These are phyloP conservation scores for Calidris pugnax DNA, from an alignment of 2,113 vertebrate species.

Conservation along the genomic window DNA sequence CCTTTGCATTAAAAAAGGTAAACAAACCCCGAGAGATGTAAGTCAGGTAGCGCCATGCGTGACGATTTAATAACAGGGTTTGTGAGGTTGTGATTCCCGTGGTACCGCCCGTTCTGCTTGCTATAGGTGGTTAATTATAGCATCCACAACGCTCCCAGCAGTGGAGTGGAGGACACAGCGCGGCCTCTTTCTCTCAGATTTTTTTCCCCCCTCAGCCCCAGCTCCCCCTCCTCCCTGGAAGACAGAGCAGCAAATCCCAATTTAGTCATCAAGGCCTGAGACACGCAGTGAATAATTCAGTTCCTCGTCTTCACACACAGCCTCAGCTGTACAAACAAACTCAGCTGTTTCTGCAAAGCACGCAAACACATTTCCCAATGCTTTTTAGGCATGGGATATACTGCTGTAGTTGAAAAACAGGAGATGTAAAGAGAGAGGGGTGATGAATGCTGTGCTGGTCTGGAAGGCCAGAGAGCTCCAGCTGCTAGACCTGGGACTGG, in stretches of 20 bases:
- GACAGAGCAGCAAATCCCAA: constrained; percentile 56
- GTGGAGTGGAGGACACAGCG: neutral
- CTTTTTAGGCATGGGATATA: neutral
- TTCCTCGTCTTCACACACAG: constrained; percentile 43
- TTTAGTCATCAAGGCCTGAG: constrained; percentile 67
- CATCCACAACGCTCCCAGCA: neutral
- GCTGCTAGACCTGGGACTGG: neutral
- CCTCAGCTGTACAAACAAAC: constrained; percentile 51
- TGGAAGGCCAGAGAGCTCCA: neutral
- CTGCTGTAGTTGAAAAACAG: neutral
- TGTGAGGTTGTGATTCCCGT: constrained; percentile 17
- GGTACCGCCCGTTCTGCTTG: neutral
- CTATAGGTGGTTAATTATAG: constrained; percentile 33
- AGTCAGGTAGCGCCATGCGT: neutral
- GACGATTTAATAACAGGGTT: neutral
- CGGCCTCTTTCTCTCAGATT: constrained; percentile 35
- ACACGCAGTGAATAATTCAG: constrained; percentile 61
- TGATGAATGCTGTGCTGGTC: neutral
- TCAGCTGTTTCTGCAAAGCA: neutral
- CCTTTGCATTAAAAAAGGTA: constrained; percentile 1
- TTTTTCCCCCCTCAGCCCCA: neutral
- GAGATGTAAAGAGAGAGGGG: neutral
- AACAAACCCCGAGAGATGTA: neutral
- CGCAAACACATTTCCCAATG: neutral
- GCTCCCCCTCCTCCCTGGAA: constrained; percentile 1